Evolutionary conservation across 2,797 vertebrate species (phyloP).

Genomic region (Lagorchestes hirsutus): DNA sequence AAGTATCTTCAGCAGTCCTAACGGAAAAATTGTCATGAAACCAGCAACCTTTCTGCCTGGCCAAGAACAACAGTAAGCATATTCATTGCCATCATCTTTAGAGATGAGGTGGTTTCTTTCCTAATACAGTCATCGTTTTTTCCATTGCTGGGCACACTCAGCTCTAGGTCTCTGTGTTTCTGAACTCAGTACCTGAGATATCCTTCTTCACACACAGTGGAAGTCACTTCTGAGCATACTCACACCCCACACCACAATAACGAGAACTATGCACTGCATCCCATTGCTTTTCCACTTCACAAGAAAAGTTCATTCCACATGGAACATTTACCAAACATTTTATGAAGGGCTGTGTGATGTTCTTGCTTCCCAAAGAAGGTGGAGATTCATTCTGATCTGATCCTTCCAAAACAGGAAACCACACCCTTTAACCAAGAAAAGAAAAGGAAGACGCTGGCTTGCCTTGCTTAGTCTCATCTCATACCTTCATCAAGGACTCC

Average conservation of each 20-base stretch:
- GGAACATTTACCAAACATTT: constrained; percentile 66
- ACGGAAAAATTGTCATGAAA: background rate
- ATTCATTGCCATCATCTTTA: constrained; percentile 48
- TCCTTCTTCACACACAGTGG: constrained; percentile 19
- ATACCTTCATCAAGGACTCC: background rate
- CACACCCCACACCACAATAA: constrained; percentile 18
- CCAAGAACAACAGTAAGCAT: accelerated
- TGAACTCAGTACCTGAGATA: background rate
- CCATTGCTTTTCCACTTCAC: constrained; percentile 23
- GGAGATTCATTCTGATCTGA: background rate
- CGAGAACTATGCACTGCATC: constrained; percentile 33
- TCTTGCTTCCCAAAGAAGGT: constrained; percentile 58
- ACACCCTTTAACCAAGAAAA: background rate
- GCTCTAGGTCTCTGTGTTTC: constrained; percentile 40
- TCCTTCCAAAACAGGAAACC: background rate
- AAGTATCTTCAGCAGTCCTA: constrained; percentile 49
- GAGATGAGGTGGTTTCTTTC: constrained; percentile 36
- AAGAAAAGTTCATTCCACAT: constrained; percentile 35
- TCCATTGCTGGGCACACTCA: constrained; percentile 52
- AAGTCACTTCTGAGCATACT: background rate
- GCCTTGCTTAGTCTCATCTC: background rate
- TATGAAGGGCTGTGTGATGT: constrained; percentile 55
- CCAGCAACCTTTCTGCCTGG: constrained; percentile 31
- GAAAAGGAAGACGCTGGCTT: background rate
- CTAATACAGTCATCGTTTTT: constrained; percentile 56